These are phyloP conservation scores for Xenus cinereus DNA, from an alignment of 2,113 vertebrate species.

Conservation along the genomic window DNA sequence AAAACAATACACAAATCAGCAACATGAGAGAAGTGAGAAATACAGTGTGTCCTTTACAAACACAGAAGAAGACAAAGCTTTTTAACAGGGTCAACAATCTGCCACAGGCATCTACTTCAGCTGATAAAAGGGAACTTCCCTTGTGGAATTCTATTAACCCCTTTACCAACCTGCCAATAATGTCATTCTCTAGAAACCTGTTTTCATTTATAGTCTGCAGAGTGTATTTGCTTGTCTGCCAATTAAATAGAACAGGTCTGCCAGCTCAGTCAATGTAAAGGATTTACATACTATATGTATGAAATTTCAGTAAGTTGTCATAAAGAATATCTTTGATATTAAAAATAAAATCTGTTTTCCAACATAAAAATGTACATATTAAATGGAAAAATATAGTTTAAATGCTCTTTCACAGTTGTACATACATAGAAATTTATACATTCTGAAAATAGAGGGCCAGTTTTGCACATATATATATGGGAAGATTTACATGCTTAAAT, in stretches of 20 bases:
- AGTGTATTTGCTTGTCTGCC: constrained; percentile 3
- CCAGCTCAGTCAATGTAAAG: background rate
- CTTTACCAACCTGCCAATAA: constrained; percentile 14
- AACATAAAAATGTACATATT: background rate
- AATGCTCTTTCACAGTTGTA: background rate
- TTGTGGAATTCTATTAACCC: constrained; percentile 45
- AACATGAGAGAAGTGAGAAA: background rate
- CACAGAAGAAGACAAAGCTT: background rate
- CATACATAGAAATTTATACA: background rate
- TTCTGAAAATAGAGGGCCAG: background rate
- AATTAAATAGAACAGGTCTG: constrained; percentile 19
- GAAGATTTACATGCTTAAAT: background rate
- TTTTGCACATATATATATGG: background rate
- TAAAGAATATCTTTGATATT: background rate
- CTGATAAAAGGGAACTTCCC: constrained; percentile 11
- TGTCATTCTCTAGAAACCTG: background rate
- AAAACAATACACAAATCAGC: background rate
- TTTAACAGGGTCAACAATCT: constrained; percentile 8
- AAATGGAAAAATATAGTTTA: background rate
- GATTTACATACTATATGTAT: background rate
- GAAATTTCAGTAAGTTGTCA: background rate
- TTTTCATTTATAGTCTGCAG: background rate
- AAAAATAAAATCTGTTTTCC: background rate
- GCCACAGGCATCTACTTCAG: background rate
- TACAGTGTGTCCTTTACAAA: background rate